phyloP scores from a whole-genome alignment of 1,140 invertebrate species.

The Micrasema longulum region DNA sequence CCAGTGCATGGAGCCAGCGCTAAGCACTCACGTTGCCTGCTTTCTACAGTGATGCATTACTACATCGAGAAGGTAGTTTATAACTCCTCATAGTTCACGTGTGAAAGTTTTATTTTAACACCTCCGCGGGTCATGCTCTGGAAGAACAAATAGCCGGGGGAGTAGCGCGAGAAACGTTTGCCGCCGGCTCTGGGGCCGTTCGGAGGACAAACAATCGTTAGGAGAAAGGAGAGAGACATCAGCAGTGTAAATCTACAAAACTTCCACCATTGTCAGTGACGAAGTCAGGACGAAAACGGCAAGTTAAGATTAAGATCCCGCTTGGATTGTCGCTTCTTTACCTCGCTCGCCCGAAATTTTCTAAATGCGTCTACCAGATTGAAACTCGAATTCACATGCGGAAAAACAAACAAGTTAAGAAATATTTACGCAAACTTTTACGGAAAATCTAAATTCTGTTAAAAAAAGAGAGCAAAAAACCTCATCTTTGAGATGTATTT shows the following conservation, averaged over 20 bases:
- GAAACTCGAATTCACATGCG: too few species aligned
- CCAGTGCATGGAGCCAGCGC: not conserved
- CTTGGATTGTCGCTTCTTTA: too few species aligned
- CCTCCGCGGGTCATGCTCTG: slow-evolving; percentile 22
- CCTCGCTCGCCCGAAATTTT: too few species aligned
- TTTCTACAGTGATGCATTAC: slow-evolving; percentile 8
- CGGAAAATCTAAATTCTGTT: too few species aligned
- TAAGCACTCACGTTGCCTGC: not conserved
- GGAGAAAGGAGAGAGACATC: slow-evolving; percentile 22
- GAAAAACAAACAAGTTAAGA: too few species aligned
- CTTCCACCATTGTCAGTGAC: slow-evolving; percentile 15
- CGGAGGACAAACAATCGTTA: slow-evolving; percentile 42
- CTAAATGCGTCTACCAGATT: too few species aligned
- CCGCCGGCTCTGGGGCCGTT: not conserved
- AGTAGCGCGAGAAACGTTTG: slow-evolving; percentile 15
- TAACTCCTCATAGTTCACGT: slow-evolving; percentile 20
- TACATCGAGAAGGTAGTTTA: not conserved
- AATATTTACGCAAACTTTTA: too few species aligned
- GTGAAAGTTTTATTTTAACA: slow-evolving; percentile 34
- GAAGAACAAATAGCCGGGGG: slow-evolving; percentile 42
- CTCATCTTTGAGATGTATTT: too few species aligned
- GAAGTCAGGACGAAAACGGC: not conserved
- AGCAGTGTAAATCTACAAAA: slow-evolving; percentile 24
- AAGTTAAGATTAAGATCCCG: not conserved
- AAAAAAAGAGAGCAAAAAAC: too few species aligned